Conservation (phyloP, 2,113 vertebrate species). For the Indicator indicator region DNA sequence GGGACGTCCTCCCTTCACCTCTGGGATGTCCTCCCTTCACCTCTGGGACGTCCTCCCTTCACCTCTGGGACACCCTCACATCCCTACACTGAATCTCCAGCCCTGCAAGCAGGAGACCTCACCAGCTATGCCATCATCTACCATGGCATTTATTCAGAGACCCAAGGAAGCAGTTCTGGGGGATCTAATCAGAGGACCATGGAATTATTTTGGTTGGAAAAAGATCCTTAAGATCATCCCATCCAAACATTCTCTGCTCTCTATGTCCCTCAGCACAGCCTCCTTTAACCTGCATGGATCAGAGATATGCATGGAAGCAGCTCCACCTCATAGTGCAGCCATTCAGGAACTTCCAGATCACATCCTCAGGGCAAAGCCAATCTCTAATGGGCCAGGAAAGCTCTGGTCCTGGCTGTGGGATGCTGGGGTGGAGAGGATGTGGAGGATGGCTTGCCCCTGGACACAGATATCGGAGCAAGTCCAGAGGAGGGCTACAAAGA, state of each 20-base stretch:
- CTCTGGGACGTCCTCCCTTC: background rate
- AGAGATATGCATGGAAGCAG: background rate
- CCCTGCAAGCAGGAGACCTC: background rate
- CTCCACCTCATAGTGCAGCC: background rate
- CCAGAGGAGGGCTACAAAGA: too few species aligned
- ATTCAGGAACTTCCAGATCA: background rate
- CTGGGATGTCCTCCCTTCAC: background rate
- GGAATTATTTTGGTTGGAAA: too few species aligned
- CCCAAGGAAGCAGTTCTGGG: background rate
- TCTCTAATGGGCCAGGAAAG: background rate
- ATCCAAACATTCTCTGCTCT: too few species aligned
- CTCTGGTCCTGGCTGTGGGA: background rate
- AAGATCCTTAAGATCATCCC: too few species aligned
- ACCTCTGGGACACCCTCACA: background rate
- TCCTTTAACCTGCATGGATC: accelerated
- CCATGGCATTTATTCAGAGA: background rate
- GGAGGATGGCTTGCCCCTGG: background rate
- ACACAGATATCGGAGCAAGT: background rate
- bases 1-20: background rate
- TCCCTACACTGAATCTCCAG: accelerated
- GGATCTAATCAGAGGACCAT: background rate
- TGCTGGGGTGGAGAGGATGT: background rate
- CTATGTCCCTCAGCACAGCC: too few species aligned
- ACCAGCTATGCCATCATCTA: accelerated
- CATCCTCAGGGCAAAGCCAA: background rate